These are phyloP conservation scores for Drosophila pegasa DNA, from an alignment of 2,888 invertebrate genomes.

Conservation along the genomic window DNA sequence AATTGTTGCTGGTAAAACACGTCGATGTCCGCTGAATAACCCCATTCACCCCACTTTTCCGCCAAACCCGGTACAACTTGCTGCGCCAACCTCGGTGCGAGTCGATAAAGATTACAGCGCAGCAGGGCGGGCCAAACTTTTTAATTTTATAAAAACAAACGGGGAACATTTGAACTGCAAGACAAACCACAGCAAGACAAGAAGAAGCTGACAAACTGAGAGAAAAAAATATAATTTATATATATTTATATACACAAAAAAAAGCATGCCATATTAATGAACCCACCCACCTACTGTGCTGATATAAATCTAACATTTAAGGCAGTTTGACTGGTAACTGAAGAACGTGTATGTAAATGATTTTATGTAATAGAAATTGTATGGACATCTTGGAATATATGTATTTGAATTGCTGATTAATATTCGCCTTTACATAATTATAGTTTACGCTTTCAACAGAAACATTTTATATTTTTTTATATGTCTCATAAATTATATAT, in stretches of 20 bases:
- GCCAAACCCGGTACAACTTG: conserved; percentile 16
- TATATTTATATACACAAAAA: background rate
- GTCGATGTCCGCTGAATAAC: conserved; percentile 29
- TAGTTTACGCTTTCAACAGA: too few species aligned
- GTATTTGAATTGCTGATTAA: too few species aligned
- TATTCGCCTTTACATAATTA: too few species aligned
- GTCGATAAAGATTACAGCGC: conserved; percentile 62
- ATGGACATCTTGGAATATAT: too few species aligned
- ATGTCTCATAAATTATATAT: too few species aligned
- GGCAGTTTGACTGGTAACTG: too few species aligned
- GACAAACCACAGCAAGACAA: conserved; percentile 35
- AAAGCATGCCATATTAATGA: too few species aligned
- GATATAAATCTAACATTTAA: too few species aligned
- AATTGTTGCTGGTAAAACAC: conserved; percentile 77
- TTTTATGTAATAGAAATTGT: too few species aligned
- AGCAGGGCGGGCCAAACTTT: conserved; percentile 52
- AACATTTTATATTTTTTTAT: too few species aligned
- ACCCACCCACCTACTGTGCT: too few species aligned
- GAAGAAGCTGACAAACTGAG: background rate
- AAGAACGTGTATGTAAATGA: too few species aligned
- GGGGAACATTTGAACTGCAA: conserved; percentile 52
- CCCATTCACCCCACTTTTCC: background rate
- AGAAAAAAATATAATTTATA: conserved; percentile 1
- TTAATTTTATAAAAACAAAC: conserved; percentile 76
- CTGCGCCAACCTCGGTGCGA: background rate